These are phyloP conservation scores for Aspiorhynchus laticeps DNA, from an alignment of 2,113 vertebrate genomes.

Conservation along the genomic window DNA sequence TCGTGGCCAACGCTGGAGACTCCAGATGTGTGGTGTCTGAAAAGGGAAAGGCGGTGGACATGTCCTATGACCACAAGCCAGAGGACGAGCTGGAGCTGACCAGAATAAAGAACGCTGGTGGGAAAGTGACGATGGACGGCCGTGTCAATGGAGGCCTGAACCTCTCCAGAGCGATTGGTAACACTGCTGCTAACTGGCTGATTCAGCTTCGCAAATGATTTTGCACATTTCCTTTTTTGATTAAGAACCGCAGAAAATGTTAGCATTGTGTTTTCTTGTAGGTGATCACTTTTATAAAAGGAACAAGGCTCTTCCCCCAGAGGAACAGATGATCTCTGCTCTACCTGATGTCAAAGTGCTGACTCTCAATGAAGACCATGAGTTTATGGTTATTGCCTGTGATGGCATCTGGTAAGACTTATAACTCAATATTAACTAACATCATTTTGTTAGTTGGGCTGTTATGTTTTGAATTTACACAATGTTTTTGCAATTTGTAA, in stretches of 20 bases:
- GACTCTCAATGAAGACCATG: constrained; percentile 91
- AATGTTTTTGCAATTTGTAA: background rate
- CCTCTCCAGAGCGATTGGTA: constrained; percentile 96
- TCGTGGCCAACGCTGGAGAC: constrained; percentile 96
- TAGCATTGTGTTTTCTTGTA: constrained; percentile 57
- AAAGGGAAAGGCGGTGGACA: constrained; percentile 90
- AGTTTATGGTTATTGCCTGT: constrained; percentile 99
- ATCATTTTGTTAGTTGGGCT: background rate
- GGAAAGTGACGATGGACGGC: constrained; percentile 98
- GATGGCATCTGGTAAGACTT: constrained; percentile 91
- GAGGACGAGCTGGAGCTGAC: constrained; percentile 95
- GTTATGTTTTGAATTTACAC: background rate
- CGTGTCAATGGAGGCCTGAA: constrained; percentile 96
- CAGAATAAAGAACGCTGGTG: constrained; percentile 95
- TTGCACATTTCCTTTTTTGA: background rate
- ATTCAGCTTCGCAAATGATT: background rate
- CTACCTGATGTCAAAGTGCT: constrained; percentile 94
- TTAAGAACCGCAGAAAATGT: background rate
- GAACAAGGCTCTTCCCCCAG: constrained; percentile 90
- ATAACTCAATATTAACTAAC: background rate
- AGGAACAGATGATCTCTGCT: constrained; percentile 98
- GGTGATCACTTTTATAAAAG: constrained; percentile 99
- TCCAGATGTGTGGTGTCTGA: constrained; percentile 97
- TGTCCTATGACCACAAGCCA: constrained; percentile 98
- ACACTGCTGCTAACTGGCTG: constrained; percentile 44